phyloP scores from a whole-genome alignment of 2,797 vertebrate species.

The Nyctibius grandis region DNA sequence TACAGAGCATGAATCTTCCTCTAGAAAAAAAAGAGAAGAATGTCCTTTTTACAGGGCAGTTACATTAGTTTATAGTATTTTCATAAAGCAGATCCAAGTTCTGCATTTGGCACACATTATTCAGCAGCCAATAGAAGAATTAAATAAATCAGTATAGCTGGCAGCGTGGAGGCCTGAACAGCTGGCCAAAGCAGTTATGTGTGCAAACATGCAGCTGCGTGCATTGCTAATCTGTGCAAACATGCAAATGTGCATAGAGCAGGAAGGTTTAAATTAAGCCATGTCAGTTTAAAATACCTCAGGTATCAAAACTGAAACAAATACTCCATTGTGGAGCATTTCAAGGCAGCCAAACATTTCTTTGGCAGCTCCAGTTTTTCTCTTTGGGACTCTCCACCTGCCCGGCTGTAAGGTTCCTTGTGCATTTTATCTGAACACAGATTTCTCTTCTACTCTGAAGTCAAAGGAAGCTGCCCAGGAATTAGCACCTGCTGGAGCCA shows the following conservation, averaged over 20 bases:
- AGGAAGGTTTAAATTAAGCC: not conserved
- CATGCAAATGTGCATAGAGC: not conserved
- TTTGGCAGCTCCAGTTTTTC: not conserved
- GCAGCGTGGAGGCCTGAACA: not conserved
- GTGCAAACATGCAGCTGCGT: not conserved
- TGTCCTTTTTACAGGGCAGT: not conserved
- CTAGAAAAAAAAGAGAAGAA: not conserved
- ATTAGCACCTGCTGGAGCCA: not conserved
- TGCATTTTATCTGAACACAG: not conserved
- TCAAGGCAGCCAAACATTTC: not conserved
- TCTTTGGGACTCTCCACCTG: not conserved
- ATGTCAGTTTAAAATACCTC: not conserved
- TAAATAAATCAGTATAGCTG: conserved; percentile 23
- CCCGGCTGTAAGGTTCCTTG: not conserved
- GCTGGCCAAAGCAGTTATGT: not conserved
- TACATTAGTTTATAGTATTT: not conserved
- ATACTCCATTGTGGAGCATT: not conserved
- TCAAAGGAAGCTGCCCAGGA: not conserved
- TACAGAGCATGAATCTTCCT: not conserved
- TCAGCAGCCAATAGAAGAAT: conserved; percentile 10
- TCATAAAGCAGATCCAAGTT: conserved; percentile 4
- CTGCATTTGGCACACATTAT: conserved; percentile 12
- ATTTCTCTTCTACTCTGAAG: not conserved
- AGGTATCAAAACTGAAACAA: not conserved
- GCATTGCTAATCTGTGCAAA: not conserved